Percentiles rank a stretch among this genome's conserved stretches.
phyloP scores from a whole-genome alignment of 2,113 vertebrate genomes.

The Hirundichthys speculiger region DNA sequence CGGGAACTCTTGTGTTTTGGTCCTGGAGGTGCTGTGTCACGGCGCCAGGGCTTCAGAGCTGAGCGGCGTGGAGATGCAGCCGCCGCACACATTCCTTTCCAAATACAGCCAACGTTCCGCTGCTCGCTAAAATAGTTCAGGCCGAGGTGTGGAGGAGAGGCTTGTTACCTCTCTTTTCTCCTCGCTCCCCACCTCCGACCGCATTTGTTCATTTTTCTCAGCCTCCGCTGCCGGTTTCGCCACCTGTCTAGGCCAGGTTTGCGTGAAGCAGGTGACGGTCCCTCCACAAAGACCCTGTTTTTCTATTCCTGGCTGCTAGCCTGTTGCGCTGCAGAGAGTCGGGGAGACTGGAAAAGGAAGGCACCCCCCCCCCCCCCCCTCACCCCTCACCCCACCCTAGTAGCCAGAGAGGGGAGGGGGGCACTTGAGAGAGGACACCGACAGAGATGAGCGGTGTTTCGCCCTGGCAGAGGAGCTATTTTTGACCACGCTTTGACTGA shows the following conservation, averaged over 20 bases:
- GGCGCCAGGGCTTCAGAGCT: conserved; percentile 67
- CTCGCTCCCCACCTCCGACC: conserved; percentile 42
- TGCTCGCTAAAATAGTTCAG: conserved; percentile 75
- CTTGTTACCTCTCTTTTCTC: conserved; percentile 11
- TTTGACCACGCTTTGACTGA: conserved; percentile 69
- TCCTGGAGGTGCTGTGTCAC: conserved; percentile 73
- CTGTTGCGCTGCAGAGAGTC: conserved; percentile 49
- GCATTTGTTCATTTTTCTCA: conserved; percentile 16
- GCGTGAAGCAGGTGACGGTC: conserved; percentile 32
- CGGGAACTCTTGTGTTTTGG: no score
- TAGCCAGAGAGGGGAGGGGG: conserved; percentile 33
- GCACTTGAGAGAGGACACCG: conserved; percentile 43
- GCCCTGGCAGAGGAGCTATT: conserved; percentile 71
- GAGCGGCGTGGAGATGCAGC: conserved; percentile 72
- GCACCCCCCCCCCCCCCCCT: no score
- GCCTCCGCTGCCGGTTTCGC: conserved; percentile 20
- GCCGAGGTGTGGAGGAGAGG: conserved; percentile 11
- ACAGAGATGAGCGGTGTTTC: conserved; percentile 62
- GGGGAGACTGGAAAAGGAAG: conserved; percentile 51
- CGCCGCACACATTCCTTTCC: conserved; percentile 81
- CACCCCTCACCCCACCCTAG: no score
- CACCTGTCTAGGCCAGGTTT: conserved; percentile 44
- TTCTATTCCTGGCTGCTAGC: conserved; percentile 63
- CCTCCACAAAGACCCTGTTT: conserved; percentile 32
- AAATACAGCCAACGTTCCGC: conserved; percentile 83